These are phyloP conservation scores for Cherax quadricarinatus DNA, from an alignment of 1,140 invertebrate species.

Conservation along the genomic window DNA sequence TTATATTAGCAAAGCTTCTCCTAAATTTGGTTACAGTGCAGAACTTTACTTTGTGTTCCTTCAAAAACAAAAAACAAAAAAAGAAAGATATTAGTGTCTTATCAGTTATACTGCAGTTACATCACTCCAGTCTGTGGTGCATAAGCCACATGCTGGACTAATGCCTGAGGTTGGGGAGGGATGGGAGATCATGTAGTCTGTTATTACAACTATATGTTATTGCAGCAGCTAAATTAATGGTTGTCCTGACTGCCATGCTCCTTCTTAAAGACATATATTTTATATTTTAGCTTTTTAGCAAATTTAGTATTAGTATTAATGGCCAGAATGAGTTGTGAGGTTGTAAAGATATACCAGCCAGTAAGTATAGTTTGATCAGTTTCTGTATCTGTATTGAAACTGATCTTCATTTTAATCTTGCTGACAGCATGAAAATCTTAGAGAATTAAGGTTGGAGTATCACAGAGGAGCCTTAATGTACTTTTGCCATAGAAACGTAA, in stretches of 20 bases:
- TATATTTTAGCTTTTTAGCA: slow-evolving; percentile 56
- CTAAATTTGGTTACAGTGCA: neutral
- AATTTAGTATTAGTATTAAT: slow-evolving; percentile 36
- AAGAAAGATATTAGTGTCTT: slow-evolving; percentile 20
- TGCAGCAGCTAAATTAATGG: slow-evolving; percentile 41
- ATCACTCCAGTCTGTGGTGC: slow-evolving; percentile 16
- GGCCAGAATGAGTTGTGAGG: slow-evolving; percentile 43
- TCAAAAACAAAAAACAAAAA: neutral
- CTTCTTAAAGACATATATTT: slow-evolving; percentile 53
- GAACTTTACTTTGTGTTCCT: neutral
- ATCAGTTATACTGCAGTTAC: slow-evolving; percentile 35
- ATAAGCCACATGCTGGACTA: slow-evolving; percentile 20
- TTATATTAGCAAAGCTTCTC: slow-evolving; percentile 34
- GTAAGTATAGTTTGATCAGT: slow-evolving; percentile 41
- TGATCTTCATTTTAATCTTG: neutral
- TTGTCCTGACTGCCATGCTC: slow-evolving; percentile 55
- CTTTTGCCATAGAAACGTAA: neutral
- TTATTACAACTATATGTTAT: slow-evolving; percentile 45
- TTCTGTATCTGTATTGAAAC: slow-evolving; percentile 17
- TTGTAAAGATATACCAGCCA: slow-evolving; percentile 54
- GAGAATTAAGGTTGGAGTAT: neutral
- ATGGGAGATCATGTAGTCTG: slow-evolving; percentile 5
- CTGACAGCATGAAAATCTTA: neutral
- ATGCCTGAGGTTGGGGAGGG: slow-evolving; percentile 33
- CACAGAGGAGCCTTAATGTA: neutral